phyloP scores from a whole-genome alignment of 2,113 vertebrate species.

The Hoplias malabaricus region DNA sequence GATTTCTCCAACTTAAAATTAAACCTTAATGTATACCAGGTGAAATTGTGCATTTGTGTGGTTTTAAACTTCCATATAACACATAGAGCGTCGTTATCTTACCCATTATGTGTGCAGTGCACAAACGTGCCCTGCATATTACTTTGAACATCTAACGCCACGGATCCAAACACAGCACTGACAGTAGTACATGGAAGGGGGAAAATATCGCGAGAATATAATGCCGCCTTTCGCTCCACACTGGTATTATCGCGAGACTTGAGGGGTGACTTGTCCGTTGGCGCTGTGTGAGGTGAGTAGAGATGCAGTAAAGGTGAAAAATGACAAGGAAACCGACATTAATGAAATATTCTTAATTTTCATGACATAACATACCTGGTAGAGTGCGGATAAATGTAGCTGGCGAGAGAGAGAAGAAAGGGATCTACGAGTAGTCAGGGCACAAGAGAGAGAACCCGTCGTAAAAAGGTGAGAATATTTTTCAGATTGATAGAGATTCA shows the following conservation, averaged over 20 bases:
- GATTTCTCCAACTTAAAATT: no score
- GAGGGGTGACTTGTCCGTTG: conserved; percentile 56
- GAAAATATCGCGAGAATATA: conserved; percentile 42
- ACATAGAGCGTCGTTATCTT: neutral
- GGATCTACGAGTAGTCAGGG: neutral
- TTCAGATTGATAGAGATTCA: neutral
- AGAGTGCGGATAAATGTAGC: neutral
- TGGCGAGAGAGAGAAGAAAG: neutral
- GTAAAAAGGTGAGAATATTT: conserved; percentile 26
- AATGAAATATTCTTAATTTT: neutral
- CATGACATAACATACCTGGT: neutral
- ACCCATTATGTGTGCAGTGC: neutral
- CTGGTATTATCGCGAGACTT: conserved; percentile 62
- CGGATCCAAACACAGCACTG: neutral
- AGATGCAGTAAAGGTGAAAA: conserved; percentile 56
- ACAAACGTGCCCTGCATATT: neutral
- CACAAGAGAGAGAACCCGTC: neutral
- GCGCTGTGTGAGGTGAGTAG: conserved; percentile 71
- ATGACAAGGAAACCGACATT: conserved; percentile 29
- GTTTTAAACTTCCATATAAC: neutral
- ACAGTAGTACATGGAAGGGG: neutral
- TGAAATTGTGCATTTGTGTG: neutral
- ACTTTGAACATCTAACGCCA: neutral
- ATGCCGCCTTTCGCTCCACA: no score
- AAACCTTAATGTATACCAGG: neutral